Evolutionary conservation across 2,888 invertebrate species (phyloP).

Genomic region (Platycnemis pennipes): DNA sequence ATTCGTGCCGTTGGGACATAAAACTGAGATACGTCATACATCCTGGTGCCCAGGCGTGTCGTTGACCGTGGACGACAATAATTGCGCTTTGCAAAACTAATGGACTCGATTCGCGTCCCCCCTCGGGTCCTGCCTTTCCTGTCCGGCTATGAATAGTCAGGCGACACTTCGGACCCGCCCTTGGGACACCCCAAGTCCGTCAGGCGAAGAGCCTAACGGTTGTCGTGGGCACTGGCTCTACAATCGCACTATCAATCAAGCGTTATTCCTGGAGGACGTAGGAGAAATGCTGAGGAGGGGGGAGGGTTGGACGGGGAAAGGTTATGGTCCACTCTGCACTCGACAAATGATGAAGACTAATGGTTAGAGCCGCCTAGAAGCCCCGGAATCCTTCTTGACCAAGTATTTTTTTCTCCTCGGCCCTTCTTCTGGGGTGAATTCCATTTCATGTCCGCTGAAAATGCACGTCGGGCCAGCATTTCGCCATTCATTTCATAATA

Average conservation of each 20-base stretch:
- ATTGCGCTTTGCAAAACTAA: slow-evolving; percentile 7
- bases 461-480: neutral
- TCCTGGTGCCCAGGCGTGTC: neutral
- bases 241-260: slow-evolving; percentile 22
- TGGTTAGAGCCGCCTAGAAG: neutral
- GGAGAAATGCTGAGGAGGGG: neutral
- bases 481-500: too few species aligned
- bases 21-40: neutral
- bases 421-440: neutral
- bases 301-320: neutral
- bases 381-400: neutral
- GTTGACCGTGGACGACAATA: neutral
- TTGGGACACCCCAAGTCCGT: neutral
- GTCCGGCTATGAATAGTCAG: neutral
- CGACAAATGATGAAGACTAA: neutral
- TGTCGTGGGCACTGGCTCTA: neutral
- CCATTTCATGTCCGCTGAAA: neutral
- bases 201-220: neutral
- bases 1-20: neutral
- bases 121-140: neutral
- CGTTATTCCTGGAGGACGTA: neutral
- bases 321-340: neutral
- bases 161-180: neutral
- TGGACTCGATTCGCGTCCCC: neutral
- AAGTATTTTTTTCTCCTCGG: neutral